These are phyloP conservation scores for Clarias pachynema DNA, from an alignment of 2,797 vertebrate species.

Conservation along the genomic window DNA sequence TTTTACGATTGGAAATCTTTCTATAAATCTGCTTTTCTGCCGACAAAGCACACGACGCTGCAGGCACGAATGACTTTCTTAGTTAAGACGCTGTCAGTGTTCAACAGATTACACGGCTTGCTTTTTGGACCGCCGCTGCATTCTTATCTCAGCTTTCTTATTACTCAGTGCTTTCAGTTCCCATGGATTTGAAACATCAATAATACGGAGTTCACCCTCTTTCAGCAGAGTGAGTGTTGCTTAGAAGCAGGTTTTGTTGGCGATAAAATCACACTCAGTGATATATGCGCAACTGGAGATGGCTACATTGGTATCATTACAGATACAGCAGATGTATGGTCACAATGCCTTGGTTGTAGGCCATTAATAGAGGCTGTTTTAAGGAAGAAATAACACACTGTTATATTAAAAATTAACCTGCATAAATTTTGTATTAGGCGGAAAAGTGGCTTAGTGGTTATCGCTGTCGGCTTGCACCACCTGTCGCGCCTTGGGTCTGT, in stretches of 20 bases:
- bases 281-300: background rate
- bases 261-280: slow-evolving; percentile 18
- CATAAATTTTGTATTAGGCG: too few relatives aligned
- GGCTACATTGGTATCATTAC: slow-evolving; percentile 21
- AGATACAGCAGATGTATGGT: background rate
- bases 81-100: slow-evolving; percentile 70
- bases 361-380: background rate
- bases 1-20: slow-evolving; percentile 66
- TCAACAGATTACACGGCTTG: slow-evolving; percentile 70
- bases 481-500: too few relatives aligned
- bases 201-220: slow-evolving; percentile 25
- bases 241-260: background rate
- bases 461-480: too few relatives aligned
- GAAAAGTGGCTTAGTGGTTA: too few relatives aligned
- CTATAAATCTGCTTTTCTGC: slow-evolving; percentile 72
- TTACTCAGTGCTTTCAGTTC: slow-evolving; percentile 44
- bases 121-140: slow-evolving; percentile 61
- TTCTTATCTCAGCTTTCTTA: slow-evolving; percentile 62
- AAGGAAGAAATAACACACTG: background rate
- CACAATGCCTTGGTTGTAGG: background rate
- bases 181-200: slow-evolving; percentile 5
- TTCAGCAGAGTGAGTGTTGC: background rate
- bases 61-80: slow-evolving; percentile 68
- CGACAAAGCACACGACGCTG: slow-evolving; percentile 70
- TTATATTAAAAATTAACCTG: background rate